Base-by-base conservation (phyloP, 2,113 vertebrate genomes). In the Anguilla rostrata region DNA sequence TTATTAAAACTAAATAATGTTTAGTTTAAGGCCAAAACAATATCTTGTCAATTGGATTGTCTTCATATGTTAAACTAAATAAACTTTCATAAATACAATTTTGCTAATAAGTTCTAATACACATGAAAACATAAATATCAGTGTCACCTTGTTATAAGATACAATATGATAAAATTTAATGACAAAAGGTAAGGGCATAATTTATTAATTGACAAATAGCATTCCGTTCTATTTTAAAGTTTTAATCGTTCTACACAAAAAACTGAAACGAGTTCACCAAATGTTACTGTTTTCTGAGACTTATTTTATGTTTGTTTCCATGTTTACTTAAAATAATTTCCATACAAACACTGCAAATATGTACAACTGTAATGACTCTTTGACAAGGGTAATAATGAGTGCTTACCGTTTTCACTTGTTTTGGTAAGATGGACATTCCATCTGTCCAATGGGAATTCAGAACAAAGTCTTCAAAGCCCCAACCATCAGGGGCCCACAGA, bases 401-500 rank as follows among this genome's bases (percentile, higher is more conserved):
- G 91, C 93, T 88, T 95, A 95, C 95, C 94, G 85, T 63, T 89
- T 90, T 95, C 92, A 95, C 90, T 93, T 86, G 82, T 88, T 91
- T 84, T 84, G 89, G 84, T 87, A 75, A 43, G 93, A 91, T 6
- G 86, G 92, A 87, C 91, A 88, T 89, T 87, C 92, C 94, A 95
- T 95, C 92, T 91, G 90, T 91, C 92, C 93, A 94, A 93, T 94
- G 88, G 94, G 85, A 92, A 90, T 86, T 94, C 88, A 92, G 90
- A 84, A 91, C 71, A 85, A 81, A 78, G 84, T 88, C 90, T 39
- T 88, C 43, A 80, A 82, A 78, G 89, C 91, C 87, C 43, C 87
- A 90, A 87, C 87, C 90, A 89, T 53, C 53, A 87, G 84, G 60
- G 86, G 81, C 87, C 89, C 84, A 88, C 85, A 85, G 87, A 90